Evolutionary conservation across 2,888 invertebrate species (phyloP), one percentile per base, ranked within the genome.

Genomic region (Brachypalpus laphriformis): DNA sequence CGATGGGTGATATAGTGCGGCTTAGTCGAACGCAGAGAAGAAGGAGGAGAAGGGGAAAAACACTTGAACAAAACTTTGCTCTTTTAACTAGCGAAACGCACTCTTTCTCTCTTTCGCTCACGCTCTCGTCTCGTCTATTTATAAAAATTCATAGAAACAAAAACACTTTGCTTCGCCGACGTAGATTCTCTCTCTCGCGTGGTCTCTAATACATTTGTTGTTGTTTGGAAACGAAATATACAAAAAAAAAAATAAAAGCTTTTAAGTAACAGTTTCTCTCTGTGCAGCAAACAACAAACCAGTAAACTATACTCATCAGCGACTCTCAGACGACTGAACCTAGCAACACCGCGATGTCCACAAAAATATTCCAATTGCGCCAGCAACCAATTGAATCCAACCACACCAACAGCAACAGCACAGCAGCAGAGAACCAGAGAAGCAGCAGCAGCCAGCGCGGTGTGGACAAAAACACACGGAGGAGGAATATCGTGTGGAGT

Each of bases 331-430:
- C 85, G 85, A 85, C 85, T 85, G 75, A 85, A 85, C 75, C 51
- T 72, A 81, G 81, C 85, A 85, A 81, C 76, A 85, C 85, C 83
- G 66, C 85, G 81, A 85, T 76, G 85, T 80, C 56, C 85, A 81
- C 81, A 85, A 81, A 75, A 85, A 85, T 66, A 76, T 81, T 81
- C 85, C 81, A 81, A 80, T 75, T 85, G 81, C 76, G 80, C 85
- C 80, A 85, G 68, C 83, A 71, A 65, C 78, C 63, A 78, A 78
- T 63, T 78, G 78, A 78, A 71, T 57, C 56, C 72, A 47, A 47
- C 72, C 54, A 75, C 68, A 74, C 56, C 65, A 66, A 56, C 57
- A 57, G 37, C 31, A 68, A 8, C 57, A 65, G 31, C 47, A 71
- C 42, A 66, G 57, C 42, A 49, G 16, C 59, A 51, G n/a, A 40